A percentile compares a stretch with the other conserved stretches of the same genome.
Conservation (phyloP, 2,888 invertebrate genomes). For the Ophonus ardosiacus region DNA sequence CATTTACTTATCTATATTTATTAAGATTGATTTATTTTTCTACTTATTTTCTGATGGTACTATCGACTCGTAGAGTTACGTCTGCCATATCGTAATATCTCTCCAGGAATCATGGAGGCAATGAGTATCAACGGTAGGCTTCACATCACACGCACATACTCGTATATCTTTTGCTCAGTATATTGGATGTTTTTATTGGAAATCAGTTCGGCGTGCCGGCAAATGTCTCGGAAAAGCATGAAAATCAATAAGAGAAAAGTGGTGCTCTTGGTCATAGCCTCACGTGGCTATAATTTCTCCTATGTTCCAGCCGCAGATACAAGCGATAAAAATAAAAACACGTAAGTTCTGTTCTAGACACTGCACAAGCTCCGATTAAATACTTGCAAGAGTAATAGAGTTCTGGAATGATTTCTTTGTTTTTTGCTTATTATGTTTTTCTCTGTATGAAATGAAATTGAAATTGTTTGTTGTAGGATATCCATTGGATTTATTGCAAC, state of each 20-base stretch:
- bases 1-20: no score
- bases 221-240: constrained; percentile 62
- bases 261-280: constrained; percentile 54
- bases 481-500: no score
- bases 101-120: background rate
- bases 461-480: no score
- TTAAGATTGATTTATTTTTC: no score
- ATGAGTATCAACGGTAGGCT: background rate
- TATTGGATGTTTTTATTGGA: constrained; percentile 63
- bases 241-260: constrained; percentile 62
- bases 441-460: no score
- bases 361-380: background rate
- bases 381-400: no score
- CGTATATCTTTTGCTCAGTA: constrained; percentile 38
- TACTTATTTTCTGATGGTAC: no score
- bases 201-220: constrained; percentile 61
- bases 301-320: constrained; percentile 27
- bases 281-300: constrained; percentile 54
- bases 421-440: no score
- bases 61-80: no score
- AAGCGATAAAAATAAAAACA: constrained; percentile 50
- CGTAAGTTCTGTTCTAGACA: constrained; percentile 31
- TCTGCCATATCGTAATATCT: background rate
- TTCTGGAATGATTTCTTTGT: no score
- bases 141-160: constrained; percentile 33